Evolutionary conservation across 2,113 vertebrate genomes (phyloP).

Genomic region (Sander vitreus): DNA sequence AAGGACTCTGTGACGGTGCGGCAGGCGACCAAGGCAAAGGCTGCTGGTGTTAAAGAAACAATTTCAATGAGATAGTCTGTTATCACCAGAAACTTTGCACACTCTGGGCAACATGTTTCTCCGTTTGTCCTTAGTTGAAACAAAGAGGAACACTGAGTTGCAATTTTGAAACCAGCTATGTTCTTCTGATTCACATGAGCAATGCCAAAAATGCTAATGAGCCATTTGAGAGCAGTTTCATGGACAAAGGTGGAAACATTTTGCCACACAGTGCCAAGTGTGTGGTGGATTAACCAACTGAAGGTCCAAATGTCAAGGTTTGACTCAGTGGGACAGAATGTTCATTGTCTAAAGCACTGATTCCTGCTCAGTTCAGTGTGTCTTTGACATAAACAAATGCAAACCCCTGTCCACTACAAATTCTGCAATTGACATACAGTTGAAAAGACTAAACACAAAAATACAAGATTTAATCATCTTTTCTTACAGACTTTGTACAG

Average conservation of each 20-base stretch:
- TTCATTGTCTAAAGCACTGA: slow-evolving; percentile 14
- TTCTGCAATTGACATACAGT: background rate
- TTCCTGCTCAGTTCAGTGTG: slow-evolving; percentile 24
- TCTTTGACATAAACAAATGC: slow-evolving; percentile 25
- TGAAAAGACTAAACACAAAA: slow-evolving; percentile 6
- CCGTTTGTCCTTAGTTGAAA: slow-evolving; percentile 12
- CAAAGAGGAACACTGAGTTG: background rate
- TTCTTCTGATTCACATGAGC: slow-evolving; percentile 4
- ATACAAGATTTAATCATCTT: slow-evolving; percentile 8
- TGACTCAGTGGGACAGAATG: slow-evolving; percentile 13
- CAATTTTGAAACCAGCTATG: background rate
- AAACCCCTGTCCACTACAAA: slow-evolving; percentile 1
- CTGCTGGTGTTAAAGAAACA: slow-evolving; percentile 93
- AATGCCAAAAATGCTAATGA: background rate
- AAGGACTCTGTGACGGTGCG: slow-evolving; percentile 83
- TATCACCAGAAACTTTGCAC: slow-evolving; percentile 43
- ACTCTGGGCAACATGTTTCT: slow-evolving; percentile 35
- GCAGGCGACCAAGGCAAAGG: slow-evolving; percentile 83
- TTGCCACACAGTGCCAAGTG: slow-evolving; percentile 28
- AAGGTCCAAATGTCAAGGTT: slow-evolving; percentile 32
- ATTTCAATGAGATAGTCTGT: background rate
- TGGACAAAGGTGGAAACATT: slow-evolving; percentile 19
- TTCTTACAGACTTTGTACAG: slow-evolving; percentile 2
- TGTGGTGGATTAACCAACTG: slow-evolving; percentile 10
- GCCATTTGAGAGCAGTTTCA: slow-evolving; percentile 23